Percentiles rank a stretch among this genome's conserved stretches.
Conservation (phyloP, 2,113 vertebrate genomes). For the Spizaetus ornatus region DNA sequence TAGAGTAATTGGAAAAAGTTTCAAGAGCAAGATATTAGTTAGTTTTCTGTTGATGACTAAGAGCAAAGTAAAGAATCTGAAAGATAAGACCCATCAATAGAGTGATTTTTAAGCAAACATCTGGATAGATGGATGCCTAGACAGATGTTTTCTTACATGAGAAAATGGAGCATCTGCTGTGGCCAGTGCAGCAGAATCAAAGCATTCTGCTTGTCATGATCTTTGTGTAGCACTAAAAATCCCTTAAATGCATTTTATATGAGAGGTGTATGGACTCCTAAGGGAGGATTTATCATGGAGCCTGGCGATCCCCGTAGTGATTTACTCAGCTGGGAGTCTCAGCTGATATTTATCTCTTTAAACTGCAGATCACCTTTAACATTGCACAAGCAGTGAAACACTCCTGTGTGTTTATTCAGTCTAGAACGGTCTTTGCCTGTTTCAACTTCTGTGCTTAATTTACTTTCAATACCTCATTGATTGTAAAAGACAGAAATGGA, state of each 20-base stretch:
- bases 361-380: neutral
- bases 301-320: neutral
- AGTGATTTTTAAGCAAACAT: neutral
- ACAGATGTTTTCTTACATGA: neutral
- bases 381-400: neutral
- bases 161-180: accelerated
- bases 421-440: neutral
- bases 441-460: neutral
- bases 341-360: too few relatives aligned
- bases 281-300: neutral
- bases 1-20: neutral
- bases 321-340: neutral
- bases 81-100: neutral
- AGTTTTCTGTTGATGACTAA: neutral
- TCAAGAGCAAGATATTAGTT: neutral
- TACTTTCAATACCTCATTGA: neutral
- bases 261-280: neutral
- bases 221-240: neutral
- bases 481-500: neutral
- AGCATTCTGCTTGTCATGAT: neutral
- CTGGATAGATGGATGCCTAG: neutral
- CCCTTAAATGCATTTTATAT: neutral
- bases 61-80: neutral
- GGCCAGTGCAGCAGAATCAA: neutral
- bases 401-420: neutral